Evolutionary conservation across 2,113 vertebrate species (phyloP), one percentile per base, ranked within the genome.

Genomic region (Lutjanus erythropterus): DNA sequence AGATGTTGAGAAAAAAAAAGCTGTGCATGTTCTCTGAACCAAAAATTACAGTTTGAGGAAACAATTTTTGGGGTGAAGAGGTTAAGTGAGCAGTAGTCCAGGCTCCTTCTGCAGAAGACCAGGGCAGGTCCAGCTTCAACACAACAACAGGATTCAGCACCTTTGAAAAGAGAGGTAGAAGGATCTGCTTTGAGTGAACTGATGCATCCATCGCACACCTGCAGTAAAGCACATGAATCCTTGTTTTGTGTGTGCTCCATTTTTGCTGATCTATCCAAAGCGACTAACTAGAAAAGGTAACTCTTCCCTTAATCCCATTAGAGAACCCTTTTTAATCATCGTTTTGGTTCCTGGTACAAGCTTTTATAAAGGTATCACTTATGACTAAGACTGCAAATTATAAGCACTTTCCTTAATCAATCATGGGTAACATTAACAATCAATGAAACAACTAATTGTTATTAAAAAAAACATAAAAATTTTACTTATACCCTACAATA

Each of bases 121-220:
- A 60, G 37, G 9, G 29, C 52, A 31, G 60, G 68, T 75, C 66
- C 84, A 87, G 16, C 39, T 31, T n/a, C 21, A 47, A 9, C 29
- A 21, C 76, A 70, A 31, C 37, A 37, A 25, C 35, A 37, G 44
- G 49, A 47, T 16, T 23, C 58, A 64, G 56, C 14, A 14, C 77
- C 91, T 91, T 74, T 81, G 71, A 81, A 88, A 81, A 79, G 64
- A 90, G 23, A 87, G 12, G 81, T 58, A 90, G 53, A 66, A 71
- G 72, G 61, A 50, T 59, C 27, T 15, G 39, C 59, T 80, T 62
- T 76, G 27, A 81, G 52, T 77, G 23, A 75, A 61, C 2, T 78
- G 53, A 69, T n/a, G 49, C 62, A 52, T 72, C 2, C 42, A 72
- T 60, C 33, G n/a, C 60, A 46, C 15, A n/a, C n/a, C n/a, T n/a